Evolutionary conservation across 2,797 vertebrate species (phyloP).

Genomic region (Rousettus madagascariensis): DNA sequence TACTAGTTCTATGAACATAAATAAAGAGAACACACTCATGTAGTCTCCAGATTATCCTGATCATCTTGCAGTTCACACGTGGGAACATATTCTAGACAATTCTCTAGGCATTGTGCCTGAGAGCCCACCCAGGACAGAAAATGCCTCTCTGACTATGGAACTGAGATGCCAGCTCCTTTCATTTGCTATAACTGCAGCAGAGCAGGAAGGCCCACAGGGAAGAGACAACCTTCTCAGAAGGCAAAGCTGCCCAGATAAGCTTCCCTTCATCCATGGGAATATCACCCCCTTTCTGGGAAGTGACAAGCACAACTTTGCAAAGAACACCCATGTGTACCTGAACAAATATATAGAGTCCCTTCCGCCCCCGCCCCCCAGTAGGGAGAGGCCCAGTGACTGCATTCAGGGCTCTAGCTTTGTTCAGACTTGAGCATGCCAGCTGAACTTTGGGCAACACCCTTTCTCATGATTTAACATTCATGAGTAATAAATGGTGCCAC

Average conservation of each 20-base stretch:
- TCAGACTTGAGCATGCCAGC: background rate
- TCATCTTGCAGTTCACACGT: accelerated
- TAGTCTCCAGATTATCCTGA: background rate
- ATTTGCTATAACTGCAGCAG: background rate
- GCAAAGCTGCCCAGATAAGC: background rate
- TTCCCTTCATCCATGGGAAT: background rate
- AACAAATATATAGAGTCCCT: background rate
- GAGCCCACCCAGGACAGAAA: background rate
- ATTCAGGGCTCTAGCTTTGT: background rate
- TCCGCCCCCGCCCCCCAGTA: too few relatives aligned
- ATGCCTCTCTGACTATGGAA: background rate
- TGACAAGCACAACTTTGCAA: background rate
- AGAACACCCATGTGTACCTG: background rate
- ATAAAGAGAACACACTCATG: background rate
- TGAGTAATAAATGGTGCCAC: constrained; percentile 60
- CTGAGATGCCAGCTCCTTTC: background rate
- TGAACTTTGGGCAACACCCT: background rate
- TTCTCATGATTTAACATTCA: constrained; percentile 60
- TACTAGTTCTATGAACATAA: background rate
- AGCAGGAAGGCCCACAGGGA: background rate
- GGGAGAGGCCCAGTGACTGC: background rate
- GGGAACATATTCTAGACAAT: background rate
- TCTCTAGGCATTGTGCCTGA: background rate
- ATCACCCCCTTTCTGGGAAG: background rate
- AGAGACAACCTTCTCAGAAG: background rate